Percentiles rank a stretch among this genome's conserved stretches.
These are phyloP conservation scores for Rhabdomys dilectus DNA, from an alignment of 2,113 vertebrate genomes.

Conservation along the genomic window DNA sequence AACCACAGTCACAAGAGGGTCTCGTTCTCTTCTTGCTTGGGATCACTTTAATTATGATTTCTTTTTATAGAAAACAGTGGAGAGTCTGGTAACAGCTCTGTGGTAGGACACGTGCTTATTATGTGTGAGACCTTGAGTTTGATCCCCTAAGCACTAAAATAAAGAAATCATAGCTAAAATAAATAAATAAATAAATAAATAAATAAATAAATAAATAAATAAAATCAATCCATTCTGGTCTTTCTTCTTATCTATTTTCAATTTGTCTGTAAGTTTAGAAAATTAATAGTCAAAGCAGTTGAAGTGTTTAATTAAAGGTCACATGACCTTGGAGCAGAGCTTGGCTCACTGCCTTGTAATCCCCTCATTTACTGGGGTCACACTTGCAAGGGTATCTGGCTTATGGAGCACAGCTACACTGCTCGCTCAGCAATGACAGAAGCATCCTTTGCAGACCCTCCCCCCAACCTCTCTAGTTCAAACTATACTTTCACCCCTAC, in stretches of 20 bases:
- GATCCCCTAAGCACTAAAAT: background rate
- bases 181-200: background rate
- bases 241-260: background rate
- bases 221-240: background rate
- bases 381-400: background rate
- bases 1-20: background rate
- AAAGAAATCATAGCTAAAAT: background rate
- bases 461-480: background rate
- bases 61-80: background rate
- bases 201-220: background rate
- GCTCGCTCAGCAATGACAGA: background rate
- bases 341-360: background rate
- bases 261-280: constrained; percentile 38
- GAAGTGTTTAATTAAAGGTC: constrained; percentile 13
- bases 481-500: background rate
- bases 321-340: background rate
- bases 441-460: background rate
- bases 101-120: background rate
- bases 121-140: background rate
- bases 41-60: background rate
- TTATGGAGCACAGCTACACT: background rate
- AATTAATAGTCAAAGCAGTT: background rate
- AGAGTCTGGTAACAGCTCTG: background rate
- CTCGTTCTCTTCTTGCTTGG: constrained; percentile 23
- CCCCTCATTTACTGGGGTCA: background rate